Percentiles rank a stretch among this genome's conserved stretches.
Conservation (phyloP, 2,888 invertebrate genomes). For the Apodemia zela region DNA sequence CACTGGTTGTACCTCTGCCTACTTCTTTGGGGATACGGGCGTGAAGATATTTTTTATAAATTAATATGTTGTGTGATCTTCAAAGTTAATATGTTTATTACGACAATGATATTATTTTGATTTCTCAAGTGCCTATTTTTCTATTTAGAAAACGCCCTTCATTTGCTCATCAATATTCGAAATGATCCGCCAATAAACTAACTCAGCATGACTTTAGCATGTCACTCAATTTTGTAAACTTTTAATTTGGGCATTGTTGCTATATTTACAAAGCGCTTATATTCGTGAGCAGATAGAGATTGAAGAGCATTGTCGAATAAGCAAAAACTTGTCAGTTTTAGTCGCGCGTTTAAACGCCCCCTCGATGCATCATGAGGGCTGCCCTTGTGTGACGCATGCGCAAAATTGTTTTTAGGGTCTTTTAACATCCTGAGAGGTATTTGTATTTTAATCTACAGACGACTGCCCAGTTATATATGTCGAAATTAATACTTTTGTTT, state of each 20-base stretch:
- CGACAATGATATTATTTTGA: not conserved
- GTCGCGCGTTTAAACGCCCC: constrained; percentile 46
- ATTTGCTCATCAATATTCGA: constrained; percentile 48
- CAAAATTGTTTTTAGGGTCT: constrained; percentile 19
- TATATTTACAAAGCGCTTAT: constrained; percentile 50
- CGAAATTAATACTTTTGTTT: not conserved
- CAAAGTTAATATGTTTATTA: not conserved
- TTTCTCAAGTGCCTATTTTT: constrained; percentile 14
- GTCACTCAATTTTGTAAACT: constrained; percentile 55
- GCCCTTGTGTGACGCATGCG: constrained; percentile 36
- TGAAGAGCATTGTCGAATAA: constrained; percentile 57
- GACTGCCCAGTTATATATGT: not conserved
- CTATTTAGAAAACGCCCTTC: constrained; percentile 36
- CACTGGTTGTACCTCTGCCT: no score
- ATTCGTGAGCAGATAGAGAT: constrained; percentile 51
- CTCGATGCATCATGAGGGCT: constrained; percentile 40
- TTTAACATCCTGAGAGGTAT: constrained; percentile 6
- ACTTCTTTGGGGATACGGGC: no score
- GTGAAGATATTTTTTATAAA: no score
- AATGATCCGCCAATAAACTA: constrained; percentile 53
- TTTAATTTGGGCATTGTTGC: constrained; percentile 53
- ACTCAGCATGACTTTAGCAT: constrained; percentile 56
- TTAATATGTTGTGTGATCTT: constrained; percentile 14
- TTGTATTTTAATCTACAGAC: not conserved
- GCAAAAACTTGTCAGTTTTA: constrained; percentile 59